These are phyloP conservation scores for Phataginus tetradactyla DNA, from an alignment of 2,797 vertebrate genomes.

Conservation along the genomic window DNA sequence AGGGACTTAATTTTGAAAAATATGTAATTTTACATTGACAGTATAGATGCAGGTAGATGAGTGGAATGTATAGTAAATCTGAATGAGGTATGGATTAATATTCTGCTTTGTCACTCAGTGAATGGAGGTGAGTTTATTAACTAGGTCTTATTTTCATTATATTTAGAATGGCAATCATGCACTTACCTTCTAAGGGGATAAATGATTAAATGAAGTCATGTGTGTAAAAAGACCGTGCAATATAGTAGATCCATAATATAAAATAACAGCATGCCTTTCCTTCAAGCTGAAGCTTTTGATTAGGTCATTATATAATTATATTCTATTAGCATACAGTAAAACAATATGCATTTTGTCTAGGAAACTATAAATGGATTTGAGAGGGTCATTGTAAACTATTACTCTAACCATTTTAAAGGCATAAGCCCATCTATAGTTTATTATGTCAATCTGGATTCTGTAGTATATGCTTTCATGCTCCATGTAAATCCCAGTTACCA, in stretches of 20 bases:
- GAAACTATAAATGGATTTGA: constrained; percentile 10
- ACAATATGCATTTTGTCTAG: not conserved
- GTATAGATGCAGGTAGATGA: not conserved
- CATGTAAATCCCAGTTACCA: not conserved
- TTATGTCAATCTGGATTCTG: not conserved
- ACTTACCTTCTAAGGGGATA: not conserved
- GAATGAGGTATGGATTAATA: not conserved
- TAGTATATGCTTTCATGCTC: not conserved
- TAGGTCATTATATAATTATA: not conserved
- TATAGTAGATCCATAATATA: not conserved
- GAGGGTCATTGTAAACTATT: not conserved
- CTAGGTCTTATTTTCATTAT: not conserved
- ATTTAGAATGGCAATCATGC: not conserved
- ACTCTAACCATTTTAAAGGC: not conserved
- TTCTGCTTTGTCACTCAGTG: not conserved
- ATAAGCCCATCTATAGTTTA: not conserved
- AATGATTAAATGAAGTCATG: not conserved
- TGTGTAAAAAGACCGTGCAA: not conserved
- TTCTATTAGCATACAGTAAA: not conserved
- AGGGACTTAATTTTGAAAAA: not conserved
- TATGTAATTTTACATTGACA: not conserved
- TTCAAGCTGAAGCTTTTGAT: constrained; percentile 3
- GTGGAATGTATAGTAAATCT: not conserved
- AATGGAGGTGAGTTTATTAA: not conserved
- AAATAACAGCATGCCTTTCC: not conserved